These are phyloP conservation scores for Ornithorhynchus anatinus DNA, from an alignment of 2,113 vertebrate genomes.

Conservation along the genomic window DNA sequence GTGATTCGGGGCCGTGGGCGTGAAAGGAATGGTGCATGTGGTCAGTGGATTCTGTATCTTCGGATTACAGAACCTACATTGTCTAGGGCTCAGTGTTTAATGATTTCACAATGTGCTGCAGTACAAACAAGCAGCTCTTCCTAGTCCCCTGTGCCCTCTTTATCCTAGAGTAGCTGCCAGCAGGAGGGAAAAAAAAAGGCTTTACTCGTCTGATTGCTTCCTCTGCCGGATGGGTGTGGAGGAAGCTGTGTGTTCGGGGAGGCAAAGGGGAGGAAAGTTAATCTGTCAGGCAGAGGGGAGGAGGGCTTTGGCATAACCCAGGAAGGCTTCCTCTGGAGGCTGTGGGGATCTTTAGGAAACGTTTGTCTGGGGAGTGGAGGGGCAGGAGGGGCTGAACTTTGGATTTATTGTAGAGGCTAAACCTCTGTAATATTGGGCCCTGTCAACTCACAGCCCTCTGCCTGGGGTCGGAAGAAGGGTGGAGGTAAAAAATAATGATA, in stretches of 20 bases:
- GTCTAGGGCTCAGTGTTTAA: accelerated
- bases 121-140: not conserved
- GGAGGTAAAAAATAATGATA: no score
- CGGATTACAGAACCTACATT: not conserved
- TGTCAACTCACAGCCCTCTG: no score
- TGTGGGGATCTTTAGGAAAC: no score
- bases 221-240: not conserved
- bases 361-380: no score
- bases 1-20: no score
- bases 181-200: not conserved
- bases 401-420: no score
- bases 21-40: no score
- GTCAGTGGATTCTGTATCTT: accelerated
- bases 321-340: no score
- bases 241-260: not conserved
- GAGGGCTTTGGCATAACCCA: no score
- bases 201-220: not conserved
- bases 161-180: not conserved
- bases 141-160: not conserved
- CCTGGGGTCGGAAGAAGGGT: no score
- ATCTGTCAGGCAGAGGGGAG: not conserved
- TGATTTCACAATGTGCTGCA: accelerated
- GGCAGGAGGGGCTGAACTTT: no score
- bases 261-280: not conserved
- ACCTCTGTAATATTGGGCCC: no score